phyloP scores from a whole-genome alignment of 2,888 invertebrate species.

The Caenorhabditis afra region DNA sequence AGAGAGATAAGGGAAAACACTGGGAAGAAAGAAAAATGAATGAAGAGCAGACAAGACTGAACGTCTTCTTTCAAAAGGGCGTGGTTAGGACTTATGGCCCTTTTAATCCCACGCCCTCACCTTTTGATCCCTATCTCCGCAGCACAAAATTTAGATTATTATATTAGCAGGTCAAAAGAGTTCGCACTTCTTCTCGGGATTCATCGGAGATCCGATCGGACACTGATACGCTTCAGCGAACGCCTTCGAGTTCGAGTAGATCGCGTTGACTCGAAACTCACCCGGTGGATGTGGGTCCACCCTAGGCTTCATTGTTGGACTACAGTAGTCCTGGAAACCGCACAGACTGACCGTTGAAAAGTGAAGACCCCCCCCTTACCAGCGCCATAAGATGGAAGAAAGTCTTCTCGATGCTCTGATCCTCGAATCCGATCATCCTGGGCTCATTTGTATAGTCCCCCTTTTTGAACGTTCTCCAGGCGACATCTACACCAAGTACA shows the following conservation, averaged over 20 bases:
- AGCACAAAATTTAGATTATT: too few relatives aligned
- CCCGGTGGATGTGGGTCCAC: conserved; percentile 67
- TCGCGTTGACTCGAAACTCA: conserved; percentile 55
- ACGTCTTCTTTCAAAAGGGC: too few relatives aligned
- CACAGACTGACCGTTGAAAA: too few relatives aligned
- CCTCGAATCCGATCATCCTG: conserved; percentile 26
- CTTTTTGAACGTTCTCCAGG: conserved; percentile 63
- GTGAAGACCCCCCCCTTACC: neutral
- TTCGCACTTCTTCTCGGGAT: conserved; percentile 84
- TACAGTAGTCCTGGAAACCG: neutral
- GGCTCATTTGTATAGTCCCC: neutral
- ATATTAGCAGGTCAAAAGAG: conserved; percentile 70
- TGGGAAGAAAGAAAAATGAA: too few relatives aligned
- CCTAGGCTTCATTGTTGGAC: neutral
- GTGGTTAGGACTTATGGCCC: too few relatives aligned
- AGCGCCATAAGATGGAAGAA: neutral
- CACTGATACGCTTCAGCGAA: conserved; percentile 90
- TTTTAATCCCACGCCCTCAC: too few relatives aligned
- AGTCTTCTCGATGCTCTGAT: neutral
- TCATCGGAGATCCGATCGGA: conserved; percentile 90
- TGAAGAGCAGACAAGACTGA: too few relatives aligned
- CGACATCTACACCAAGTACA: conserved; percentile 78
- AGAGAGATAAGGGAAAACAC: too few relatives aligned
- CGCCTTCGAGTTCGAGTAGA: conserved; percentile 82
- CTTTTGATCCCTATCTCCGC: too few relatives aligned